Percentiles rank a stretch among this genome's conserved stretches.
phyloP scores from a whole-genome alignment of 2,113 vertebrate species.

The Brachyhypopomus occidentalis region DNA sequence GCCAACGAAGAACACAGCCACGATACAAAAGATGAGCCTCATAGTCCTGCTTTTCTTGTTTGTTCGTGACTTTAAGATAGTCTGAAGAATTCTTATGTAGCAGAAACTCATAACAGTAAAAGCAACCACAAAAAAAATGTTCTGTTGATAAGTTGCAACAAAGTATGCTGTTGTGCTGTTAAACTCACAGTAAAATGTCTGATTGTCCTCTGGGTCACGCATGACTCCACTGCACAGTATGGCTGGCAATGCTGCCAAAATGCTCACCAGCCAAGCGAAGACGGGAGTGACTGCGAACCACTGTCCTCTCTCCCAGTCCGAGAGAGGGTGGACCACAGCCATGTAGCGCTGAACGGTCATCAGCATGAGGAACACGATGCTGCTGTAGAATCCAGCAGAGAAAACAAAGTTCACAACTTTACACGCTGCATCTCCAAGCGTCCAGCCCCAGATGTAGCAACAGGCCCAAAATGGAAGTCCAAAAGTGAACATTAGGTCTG shows the following conservation, averaged over 20 bases:
- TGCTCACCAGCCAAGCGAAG: slow-evolving; percentile 75
- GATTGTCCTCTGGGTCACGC: not conserved
- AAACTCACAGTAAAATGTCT: slow-evolving; percentile 67
- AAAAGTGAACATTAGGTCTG: slow-evolving; percentile 84
- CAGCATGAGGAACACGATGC: slow-evolving; percentile 83
- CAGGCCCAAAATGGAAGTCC: slow-evolving; percentile 82
- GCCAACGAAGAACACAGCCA: slow-evolving; percentile 82
- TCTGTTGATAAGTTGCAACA: slow-evolving; percentile 60
- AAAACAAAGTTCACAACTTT: slow-evolving; percentile 81
- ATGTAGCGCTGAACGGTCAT: slow-evolving; percentile 86
- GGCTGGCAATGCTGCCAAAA: slow-evolving; percentile 74
- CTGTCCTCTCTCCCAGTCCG: slow-evolving; percentile 39
- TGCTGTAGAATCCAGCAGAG: slow-evolving; percentile 85
- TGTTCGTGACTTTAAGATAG: slow-evolving; percentile 72
- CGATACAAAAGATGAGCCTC: slow-evolving; percentile 82
- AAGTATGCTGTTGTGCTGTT: slow-evolving; percentile 49
- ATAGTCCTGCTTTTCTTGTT: slow-evolving; percentile 80
- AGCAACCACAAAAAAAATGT: slow-evolving; percentile 79
- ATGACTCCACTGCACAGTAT: slow-evolving; percentile 64
- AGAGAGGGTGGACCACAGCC: slow-evolving; percentile 79
- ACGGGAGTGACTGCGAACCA: slow-evolving; percentile 42
- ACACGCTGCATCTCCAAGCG: slow-evolving; percentile 78
- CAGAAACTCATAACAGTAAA: slow-evolving; percentile 79
- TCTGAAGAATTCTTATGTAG: slow-evolving; percentile 79
- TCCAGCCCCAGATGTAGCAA: slow-evolving; percentile 76